Base-by-base conservation (phyloP, 1,140 invertebrate genomes). In the Heterodera carotae region DNA sequence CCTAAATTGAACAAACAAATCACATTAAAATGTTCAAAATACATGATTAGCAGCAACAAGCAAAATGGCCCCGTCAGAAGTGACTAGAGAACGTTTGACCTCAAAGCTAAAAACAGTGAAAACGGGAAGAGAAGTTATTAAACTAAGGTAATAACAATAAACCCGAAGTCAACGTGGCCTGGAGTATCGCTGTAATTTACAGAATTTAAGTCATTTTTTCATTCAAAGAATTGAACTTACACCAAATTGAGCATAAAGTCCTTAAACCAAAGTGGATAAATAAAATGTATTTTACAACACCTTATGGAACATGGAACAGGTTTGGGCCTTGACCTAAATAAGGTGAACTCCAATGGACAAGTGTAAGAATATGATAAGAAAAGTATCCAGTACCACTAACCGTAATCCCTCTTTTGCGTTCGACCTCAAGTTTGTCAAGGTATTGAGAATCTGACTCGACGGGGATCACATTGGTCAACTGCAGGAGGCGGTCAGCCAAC, bases 171-270 rank as follows among this genome's bases (percentile, higher is more conserved):
- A 15, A 98, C 96, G 91, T 99, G 97, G 33, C 97, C 97, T 39
- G 96, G 96, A 27, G 96, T 99, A 89, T 99, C 97, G 80, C 98
- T 97, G 4, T 98, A 89, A 98, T 99, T 1, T 98, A 89, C n/a
- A 98, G 89, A 48, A 66, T 34, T 60, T 12, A 70, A 82, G 6
- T 15, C 59, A 10, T 29, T 60, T 33, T 12, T n/a, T n/a, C n/a
- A n/a, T n/a, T n/a, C n/a, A n/a, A 29, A 22, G 25, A n/a, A 1
- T 29, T 53, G 8, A 31, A 74, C 53, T 62, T 76, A 34, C 56
- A 64, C 60, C 43, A 79, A 33, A 79, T 78, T 75, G 53, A 75
- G 43, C 73, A 75, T 75, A 25, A 74, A 39, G 18, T 76, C 64
- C 75, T 74, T 56, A 25, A 53, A 4, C 22, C 12, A 5, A 22